A percentile compares a stretch with the other conserved stretches of the same genome.
Conservation (phyloP, 2,888 invertebrate genomes). For the Agrypnus murinus region DNA sequence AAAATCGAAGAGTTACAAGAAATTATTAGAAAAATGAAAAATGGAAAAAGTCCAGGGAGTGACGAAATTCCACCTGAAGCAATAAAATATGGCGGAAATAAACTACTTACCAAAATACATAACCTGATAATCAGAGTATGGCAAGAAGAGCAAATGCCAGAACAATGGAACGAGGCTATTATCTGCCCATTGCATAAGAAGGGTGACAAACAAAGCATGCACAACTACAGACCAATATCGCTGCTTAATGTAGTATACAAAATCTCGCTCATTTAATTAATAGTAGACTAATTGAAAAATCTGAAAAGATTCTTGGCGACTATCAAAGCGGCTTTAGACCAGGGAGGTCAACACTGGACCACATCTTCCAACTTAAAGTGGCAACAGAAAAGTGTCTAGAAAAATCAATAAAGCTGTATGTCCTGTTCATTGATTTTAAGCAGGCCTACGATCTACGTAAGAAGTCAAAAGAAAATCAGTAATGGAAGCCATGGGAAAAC, state of each 20-base stretch:
- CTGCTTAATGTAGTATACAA: background rate
- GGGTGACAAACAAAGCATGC: background rate
- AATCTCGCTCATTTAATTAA: background rate
- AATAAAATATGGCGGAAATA: background rate
- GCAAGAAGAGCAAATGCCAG: background rate
- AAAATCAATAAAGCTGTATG: background rate
- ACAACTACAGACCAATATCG: background rate
- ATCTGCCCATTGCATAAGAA: background rate
- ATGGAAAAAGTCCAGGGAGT: too few relatives aligned
- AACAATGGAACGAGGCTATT: background rate
- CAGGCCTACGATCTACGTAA: constrained; percentile 3
- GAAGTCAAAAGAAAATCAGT: too few relatives aligned
- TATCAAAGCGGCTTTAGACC: too few relatives aligned
- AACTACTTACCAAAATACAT: background rate
- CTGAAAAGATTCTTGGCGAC: constrained; percentile 4
- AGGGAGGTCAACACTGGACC: constrained; percentile 4
- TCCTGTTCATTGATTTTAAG: constrained; percentile 3
- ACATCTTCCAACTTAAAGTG: constrained; percentile 3
- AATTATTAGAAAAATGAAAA: too few relatives aligned
- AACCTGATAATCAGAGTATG: background rate
- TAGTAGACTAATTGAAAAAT: background rate
- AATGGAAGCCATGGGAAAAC: too few relatives aligned
- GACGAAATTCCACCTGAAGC: background rate
- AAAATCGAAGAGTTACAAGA: background rate
- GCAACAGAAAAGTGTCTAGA: constrained; percentile 1